Evolutionary conservation across 1,140 invertebrate species (phyloP), one percentile per base, ranked within the genome.

Genomic region (Meloidogyne hapla): DNA sequence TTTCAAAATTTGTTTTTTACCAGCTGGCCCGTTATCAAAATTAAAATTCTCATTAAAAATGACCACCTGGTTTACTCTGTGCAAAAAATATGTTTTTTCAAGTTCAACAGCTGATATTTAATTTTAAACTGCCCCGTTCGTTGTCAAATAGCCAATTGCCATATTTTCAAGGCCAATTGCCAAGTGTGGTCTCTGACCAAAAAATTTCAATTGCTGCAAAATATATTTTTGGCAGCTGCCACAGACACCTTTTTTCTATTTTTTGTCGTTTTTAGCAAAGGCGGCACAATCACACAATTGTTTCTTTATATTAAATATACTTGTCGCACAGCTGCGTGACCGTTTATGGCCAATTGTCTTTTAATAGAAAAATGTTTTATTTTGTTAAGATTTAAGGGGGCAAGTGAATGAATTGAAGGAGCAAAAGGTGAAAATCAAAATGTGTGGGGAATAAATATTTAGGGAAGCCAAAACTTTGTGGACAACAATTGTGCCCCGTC

Each of bases 311-410:
- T n/a, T n/a, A n/a, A n/a, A n/a, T n/a, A n/a, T n/a, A n/a, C 18
- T n/a, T 56, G 48, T 56, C 48, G 48, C 48, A 56, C 48, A 56
- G 48, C 48, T 56, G 48, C 48, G 48, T 56, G 48, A 56, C 48
- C 48, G 48, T 56, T 56, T 56, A 56, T 56, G 48, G 48, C 48
- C 48, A 56, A 56, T 56, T 56, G 48, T 56, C 48, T 56, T 56
- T 56, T 56, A 56, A 56, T 56, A 56, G n/a, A n/a, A 48, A 10
- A 42, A 42, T 10, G 40, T 42, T 13, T 42, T 42, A 13, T 2
- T 38, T 38, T 38, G 9, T 38, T 38, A 12, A 12, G 13, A 42
- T 18, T 18, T 48, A 18, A 48, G 15, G 45, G 45, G 45, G 18
- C 45, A 56, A 56, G 5, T n/a, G 8, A 56, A n/a, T 15, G 12